Evolutionary conservation across 2,797 vertebrate genomes (phyloP), one percentile per base, ranked within the genome.

Genomic region (Ceryle rudis): DNA sequence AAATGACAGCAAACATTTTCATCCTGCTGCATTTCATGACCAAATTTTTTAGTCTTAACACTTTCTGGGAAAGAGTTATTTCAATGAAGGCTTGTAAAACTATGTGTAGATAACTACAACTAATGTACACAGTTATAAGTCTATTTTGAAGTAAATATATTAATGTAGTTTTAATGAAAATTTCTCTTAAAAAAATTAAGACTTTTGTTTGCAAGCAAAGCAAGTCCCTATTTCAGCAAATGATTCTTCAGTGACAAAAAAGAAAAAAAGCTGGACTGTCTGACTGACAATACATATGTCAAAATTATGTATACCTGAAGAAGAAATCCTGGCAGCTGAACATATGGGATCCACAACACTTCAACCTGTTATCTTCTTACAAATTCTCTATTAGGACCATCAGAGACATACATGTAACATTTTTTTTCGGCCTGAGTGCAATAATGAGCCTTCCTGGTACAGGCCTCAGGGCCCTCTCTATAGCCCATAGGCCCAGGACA

Each of bases 401-500:
- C 23, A 49, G 31, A 58, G 26, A 52, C 2, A 28, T 12, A 35
- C 1, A 2, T 21, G 8, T 13, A 79, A 72, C 39, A 69, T 2
- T 10, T 64, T 78, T 20, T 33, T 52, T 22, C 16, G 39, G 26
- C n/a, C 29, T 60, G 14, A 16, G 17, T 15, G 15, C 16, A 54
- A 29, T 46, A 10, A 31, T 9, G 15, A 14, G 12, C 12, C 13
- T 66, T 58, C 14, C 17, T 13, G 57, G 35, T 9, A 9, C 1
- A 10, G n/a, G 11, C 25, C 29, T 10, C n/a, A 49, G n/a, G 16
- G 15, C 33, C 44, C 51, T 20, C 39, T 22, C 15, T 11, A 7
- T 1, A 2, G 9, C 37, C 14, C 10, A 2, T 10, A 16, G 60
- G 21, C n/a, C 10, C n/a, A 26, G 23, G 22, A 29, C 0, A 1